Evolutionary conservation across 1,140 invertebrate genomes (phyloP).

Genomic region (Pogonomyrmex californicus): DNA sequence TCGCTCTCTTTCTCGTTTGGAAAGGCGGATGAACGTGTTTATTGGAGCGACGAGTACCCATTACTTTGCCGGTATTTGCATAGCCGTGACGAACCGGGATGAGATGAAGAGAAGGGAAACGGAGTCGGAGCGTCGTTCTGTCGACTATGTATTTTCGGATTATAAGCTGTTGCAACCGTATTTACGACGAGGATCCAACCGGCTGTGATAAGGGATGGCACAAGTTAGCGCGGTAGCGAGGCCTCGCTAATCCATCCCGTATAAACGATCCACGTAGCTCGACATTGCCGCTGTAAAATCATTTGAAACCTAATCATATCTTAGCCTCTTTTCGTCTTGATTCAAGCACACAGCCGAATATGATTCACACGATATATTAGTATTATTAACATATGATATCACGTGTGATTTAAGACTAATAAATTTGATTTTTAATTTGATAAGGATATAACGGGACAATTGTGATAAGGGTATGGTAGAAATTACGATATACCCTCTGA

Average conservation of each 20-base stretch:
- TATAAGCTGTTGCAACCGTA: slow-evolving; percentile 76
- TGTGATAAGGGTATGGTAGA: too few relatives aligned
- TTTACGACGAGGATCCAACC: slow-evolving; percentile 67
- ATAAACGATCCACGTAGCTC: slow-evolving; percentile 69
- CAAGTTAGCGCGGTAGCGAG: slow-evolving; percentile 70
- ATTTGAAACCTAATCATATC: slow-evolving; percentile 21
- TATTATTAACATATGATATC: background rate
- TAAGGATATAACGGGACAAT: background rate
- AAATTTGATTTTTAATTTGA: background rate
- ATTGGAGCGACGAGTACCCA: slow-evolving; percentile 40
- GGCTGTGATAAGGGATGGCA: slow-evolving; percentile 72
- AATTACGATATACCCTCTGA: background rate
- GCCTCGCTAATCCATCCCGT: slow-evolving; percentile 56
- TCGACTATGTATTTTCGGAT: slow-evolving; percentile 72
- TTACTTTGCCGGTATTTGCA: slow-evolving; percentile 60
- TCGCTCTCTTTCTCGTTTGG: background rate
- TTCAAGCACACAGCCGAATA: background rate
- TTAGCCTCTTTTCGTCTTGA: slow-evolving; percentile 13
- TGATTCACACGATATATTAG: background rate
- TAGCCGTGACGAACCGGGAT: slow-evolving; percentile 9
- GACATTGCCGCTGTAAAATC: slow-evolving; percentile 10
- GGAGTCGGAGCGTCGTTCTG: slow-evolving; percentile 13
- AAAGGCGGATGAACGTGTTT: slow-evolving; percentile 38
- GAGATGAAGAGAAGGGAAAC: slow-evolving; percentile 1
- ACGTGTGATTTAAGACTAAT: background rate